Evolutionary conservation across 2,797 vertebrate genomes (phyloP).

Genomic region (Sphenodon punctatus): DNA sequence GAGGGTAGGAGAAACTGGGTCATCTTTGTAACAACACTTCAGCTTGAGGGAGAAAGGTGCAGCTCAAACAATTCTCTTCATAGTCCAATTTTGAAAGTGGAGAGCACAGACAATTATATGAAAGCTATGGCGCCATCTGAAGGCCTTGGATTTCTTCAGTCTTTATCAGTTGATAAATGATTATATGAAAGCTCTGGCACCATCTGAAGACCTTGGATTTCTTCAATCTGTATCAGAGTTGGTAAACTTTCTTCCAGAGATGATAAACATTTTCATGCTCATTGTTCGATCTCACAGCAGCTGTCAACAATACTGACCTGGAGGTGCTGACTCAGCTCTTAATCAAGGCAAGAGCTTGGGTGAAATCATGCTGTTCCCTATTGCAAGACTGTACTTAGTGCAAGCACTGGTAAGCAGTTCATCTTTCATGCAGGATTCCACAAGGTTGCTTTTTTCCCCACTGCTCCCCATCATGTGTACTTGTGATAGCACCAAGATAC

Average conservation of each 20-base stretch:
- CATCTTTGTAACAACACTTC: neutral
- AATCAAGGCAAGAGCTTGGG: neutral
- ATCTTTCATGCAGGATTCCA: too few species aligned
- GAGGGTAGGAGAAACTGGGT: neutral
- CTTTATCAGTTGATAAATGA: too few species aligned
- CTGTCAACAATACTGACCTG: neutral
- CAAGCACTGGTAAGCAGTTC: too few species aligned
- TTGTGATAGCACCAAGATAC: too few species aligned
- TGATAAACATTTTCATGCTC: neutral
- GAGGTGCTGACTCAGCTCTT: neutral
- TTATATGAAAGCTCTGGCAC: neutral
- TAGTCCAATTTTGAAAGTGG: too few species aligned
- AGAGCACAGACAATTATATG: too few species aligned
- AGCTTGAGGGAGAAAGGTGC: neutral
- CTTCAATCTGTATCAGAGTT: neutral
- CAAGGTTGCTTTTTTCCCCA: too few species aligned
- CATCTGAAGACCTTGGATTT: rapidly evolving
- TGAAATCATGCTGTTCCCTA: too few species aligned
- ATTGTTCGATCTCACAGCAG: neutral
- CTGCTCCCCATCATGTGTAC: too few species aligned
- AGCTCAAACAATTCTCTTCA: neutral
- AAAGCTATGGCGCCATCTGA: too few species aligned
- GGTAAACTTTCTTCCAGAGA: neutral
- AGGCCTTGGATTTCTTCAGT: too few species aligned
- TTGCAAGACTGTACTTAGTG: too few species aligned